Base-by-base conservation (phyloP, 1,140 invertebrate species). In the Bombyx mandarina region DNA sequence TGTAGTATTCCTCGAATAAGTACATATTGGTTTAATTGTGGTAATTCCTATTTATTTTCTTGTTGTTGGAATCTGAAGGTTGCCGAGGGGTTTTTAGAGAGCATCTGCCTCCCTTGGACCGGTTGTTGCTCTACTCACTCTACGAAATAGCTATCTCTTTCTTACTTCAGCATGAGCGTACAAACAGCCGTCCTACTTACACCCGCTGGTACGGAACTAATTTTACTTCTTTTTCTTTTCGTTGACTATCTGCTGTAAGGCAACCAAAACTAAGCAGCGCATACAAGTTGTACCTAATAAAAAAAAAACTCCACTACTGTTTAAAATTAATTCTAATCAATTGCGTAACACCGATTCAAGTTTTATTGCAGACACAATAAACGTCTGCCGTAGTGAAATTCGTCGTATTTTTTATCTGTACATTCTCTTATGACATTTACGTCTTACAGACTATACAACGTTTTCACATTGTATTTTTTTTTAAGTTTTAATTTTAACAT, bases 191-290 rank as follows among this genome's bases (percentile, higher is more conserved):
- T 77, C 76, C 69, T 72, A 47, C 54, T 83, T 70, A 47, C 72
- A 73, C 81, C 48, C 55, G 59, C 62, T 61, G 69, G 61, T 76
- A 84, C 76, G 84, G 77, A 88, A 88, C 87, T 88, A 88, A 89
- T 89, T 89, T 89, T 88, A 85, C 79, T 78, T 88, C 81, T 89
- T 83, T 89, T 86, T 89, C 88, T 77, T 76, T 63, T 75, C 67
- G 68, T 79, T 78, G 67, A 62, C 74, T 80, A 82, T 79, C 70
- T 75, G 64, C 62, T 71, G 63, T 61, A 72, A 70, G 26, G 69
- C 65, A 65, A 62, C 61, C 58, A 55, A 61, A 8, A 8, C 57
- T 53, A 61, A 35, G 2, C 26, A 35, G 26, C 26, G 26, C 26
- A 35, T 35, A 35, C 1, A 35, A 35, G 26, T 35, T 35, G 2